These are phyloP conservation scores for Gasterosteus nipponicus DNA, from an alignment of 2,113 vertebrate species.

Conservation along the genomic window DNA sequence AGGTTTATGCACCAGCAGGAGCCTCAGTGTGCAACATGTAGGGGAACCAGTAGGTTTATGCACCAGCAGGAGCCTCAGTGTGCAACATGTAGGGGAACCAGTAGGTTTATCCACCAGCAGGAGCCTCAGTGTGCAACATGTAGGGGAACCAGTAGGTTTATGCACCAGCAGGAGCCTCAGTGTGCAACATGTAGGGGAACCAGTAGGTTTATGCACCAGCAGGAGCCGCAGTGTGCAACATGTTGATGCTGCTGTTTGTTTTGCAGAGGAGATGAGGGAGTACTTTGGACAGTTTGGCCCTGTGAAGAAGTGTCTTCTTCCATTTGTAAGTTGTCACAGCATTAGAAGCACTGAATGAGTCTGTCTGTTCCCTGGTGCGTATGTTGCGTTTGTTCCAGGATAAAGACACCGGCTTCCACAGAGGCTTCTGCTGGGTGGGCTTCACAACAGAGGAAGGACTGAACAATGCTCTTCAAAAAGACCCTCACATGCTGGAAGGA, in stretches of 20 bases:
- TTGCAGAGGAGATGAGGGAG: conserved; percentile 87
- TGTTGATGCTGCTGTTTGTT: conserved; percentile 7
- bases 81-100: no score
- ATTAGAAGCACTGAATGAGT: background rate
- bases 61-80: no score
- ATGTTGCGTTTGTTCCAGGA: conserved; percentile 75
- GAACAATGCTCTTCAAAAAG: conserved; percentile 86
- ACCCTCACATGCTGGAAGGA: conserved; percentile 88
- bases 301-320: conserved; percentile 84
- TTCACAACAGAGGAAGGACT: conserved; percentile 82
- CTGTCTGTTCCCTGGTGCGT: background rate
- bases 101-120: no score
- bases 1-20: no score
- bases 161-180: no score
- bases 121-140: no score
- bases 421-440: conserved; percentile 86
- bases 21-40: no score
- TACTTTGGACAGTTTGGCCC: conserved; percentile 91
- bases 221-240: no score
- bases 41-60: no score
- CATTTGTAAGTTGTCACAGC: conserved; percentile 87
- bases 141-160: no score
- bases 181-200: no score
- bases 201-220: no score
- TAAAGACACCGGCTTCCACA: conserved; percentile 90